Conservation (phyloP, 1,140 invertebrate genomes). For the Scaptomyza graminum region DNA sequence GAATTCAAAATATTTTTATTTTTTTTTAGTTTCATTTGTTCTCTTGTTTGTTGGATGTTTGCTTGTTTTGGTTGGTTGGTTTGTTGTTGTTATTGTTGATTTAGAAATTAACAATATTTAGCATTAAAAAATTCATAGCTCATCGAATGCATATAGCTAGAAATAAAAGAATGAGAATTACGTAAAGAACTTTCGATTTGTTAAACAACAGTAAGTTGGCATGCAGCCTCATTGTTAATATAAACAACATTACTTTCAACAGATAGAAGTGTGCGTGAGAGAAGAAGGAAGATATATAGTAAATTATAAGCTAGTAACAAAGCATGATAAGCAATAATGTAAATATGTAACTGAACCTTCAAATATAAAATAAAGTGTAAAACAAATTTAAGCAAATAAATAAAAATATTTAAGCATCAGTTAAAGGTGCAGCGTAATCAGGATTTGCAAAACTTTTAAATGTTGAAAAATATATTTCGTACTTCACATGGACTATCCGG, state of each 20-base stretch:
- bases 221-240: slow-evolving; percentile 15
- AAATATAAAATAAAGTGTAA: background rate
- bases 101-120: slow-evolving; percentile 72
- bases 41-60: slow-evolving; percentile 56
- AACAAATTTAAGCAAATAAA: slow-evolving; percentile 30
- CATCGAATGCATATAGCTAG: slow-evolving; percentile 78
- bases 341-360: slow-evolving; percentile 5
- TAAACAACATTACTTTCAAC: background rate
- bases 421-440: slow-evolving; percentile 33
- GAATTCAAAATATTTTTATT: slow-evolving; percentile 31
- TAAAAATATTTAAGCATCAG: slow-evolving; percentile 30
- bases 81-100: slow-evolving; percentile 49
- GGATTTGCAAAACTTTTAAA: slow-evolving; percentile 46
- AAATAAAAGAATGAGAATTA: slow-evolving; percentile 77
- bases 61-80: slow-evolving; percentile 27
- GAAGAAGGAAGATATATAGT: background rate
- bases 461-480: slow-evolving; percentile 78
- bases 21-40: slow-evolving; percentile 50
- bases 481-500: slow-evolving; percentile 82
- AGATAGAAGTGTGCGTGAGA: slow-evolving; percentile 1
- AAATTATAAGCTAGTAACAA: slow-evolving; percentile 5
- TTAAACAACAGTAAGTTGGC: slow-evolving; percentile 33
- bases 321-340: slow-evolving; percentile 2
- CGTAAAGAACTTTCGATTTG: slow-evolving; percentile 53
- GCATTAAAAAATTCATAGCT: slow-evolving; percentile 75